phyloP scores from a whole-genome alignment of 2,888 invertebrate genomes.

The Panzeria rudis region DNA sequence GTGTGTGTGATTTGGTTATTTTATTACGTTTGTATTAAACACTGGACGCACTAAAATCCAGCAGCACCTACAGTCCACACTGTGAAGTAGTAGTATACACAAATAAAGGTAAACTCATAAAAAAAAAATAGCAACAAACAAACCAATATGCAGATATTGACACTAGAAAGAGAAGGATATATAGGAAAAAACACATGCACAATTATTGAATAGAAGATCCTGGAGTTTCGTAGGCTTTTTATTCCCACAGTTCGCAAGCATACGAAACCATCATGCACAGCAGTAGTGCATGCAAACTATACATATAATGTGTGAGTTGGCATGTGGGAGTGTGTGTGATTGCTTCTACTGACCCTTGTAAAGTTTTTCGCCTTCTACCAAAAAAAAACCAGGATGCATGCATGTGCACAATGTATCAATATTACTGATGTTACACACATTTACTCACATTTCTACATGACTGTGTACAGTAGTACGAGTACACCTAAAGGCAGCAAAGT shows the following conservation, averaged over 20 bases:
- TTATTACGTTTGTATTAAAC: slow-evolving; percentile 39
- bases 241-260: slow-evolving; percentile 36
- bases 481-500: slow-evolving; percentile 56
- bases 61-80: slow-evolving; percentile 56
- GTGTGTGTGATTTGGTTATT: slow-evolving; percentile 18
- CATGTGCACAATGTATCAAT: slow-evolving; percentile 52
- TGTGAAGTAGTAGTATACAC: not conserved
- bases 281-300: slow-evolving; percentile 51
- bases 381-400: slow-evolving; percentile 18
- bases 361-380: slow-evolving; percentile 48
- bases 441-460: not conserved
- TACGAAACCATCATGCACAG: not conserved
- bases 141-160: slow-evolving; percentile 73
- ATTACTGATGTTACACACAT: slow-evolving; percentile 26
- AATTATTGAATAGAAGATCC: slow-evolving; percentile 48
- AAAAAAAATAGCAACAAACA: slow-evolving; percentile 51
- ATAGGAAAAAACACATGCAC: not conserved
- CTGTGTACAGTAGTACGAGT: not conserved
- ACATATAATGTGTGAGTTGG: slow-evolving; percentile 11
- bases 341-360: slow-evolving; percentile 30
- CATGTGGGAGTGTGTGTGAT: slow-evolving; percentile 3
- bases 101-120: slow-evolving; percentile 64
- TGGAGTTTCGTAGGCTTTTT: slow-evolving; percentile 67
- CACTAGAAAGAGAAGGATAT: slow-evolving; percentile 68
- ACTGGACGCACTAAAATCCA: slow-evolving; percentile 60